phyloP scores from a whole-genome alignment of 2,797 vertebrate genomes.

The Emys orbicularis region DNA sequence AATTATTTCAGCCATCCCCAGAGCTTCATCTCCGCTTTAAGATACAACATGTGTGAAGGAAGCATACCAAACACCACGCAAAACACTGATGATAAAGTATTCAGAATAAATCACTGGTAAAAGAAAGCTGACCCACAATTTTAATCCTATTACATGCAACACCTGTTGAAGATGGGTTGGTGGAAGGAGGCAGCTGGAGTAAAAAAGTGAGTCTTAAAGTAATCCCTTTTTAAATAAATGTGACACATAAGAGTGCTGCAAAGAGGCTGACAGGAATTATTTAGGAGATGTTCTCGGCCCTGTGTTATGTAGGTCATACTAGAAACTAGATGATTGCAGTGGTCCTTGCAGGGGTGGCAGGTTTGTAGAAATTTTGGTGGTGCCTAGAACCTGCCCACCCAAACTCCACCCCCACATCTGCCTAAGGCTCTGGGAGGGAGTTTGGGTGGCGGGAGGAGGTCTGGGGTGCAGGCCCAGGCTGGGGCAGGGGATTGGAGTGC shows the following conservation, averaged over 20 bases:
- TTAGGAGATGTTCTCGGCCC: background rate
- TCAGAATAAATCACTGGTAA: background rate
- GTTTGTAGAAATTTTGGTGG: too few relatives aligned
- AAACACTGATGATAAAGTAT: background rate
- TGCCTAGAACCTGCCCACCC: too few relatives aligned
- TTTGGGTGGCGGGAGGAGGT: too few relatives aligned
- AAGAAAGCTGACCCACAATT: background rate
- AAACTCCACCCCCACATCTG: too few relatives aligned
- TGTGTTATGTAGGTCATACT: background rate
- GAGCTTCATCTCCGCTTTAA: accelerated
- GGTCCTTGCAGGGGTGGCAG: background rate
- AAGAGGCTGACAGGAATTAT: background rate
- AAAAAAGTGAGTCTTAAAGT: background rate
- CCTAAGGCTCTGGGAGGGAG: too few relatives aligned
- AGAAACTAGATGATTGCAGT: background rate
- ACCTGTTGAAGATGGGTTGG: background rate
- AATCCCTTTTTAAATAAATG: background rate
- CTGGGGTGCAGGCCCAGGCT: too few relatives aligned
- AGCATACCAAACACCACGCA: background rate
- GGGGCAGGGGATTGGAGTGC: too few relatives aligned
- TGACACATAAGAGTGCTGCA: background rate
- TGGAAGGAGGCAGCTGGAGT: background rate
- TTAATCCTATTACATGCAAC: background rate
- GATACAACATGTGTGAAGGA: background rate
- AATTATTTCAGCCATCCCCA: background rate